Evolutionary conservation across 2,797 vertebrate species (phyloP).

Genomic region (Meda fulgida): DNA sequence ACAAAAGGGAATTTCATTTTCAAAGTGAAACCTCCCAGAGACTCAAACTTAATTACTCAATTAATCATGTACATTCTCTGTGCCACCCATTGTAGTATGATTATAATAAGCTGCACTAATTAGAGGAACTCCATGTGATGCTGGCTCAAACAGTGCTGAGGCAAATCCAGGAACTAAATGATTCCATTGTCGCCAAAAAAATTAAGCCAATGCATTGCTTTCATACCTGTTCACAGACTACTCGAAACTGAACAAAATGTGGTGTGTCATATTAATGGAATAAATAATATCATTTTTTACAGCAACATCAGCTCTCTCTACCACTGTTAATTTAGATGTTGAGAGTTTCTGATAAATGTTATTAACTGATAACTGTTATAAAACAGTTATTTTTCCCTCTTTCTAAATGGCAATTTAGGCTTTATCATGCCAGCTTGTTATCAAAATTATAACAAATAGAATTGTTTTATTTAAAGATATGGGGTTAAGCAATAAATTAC

Average conservation of each 20-base stretch:
- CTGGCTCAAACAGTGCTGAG: conserved; percentile 20
- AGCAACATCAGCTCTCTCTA: neutral
- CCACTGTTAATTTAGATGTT: neutral
- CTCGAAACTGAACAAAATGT: neutral
- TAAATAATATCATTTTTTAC: neutral
- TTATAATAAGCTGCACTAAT: conserved; percentile 42
- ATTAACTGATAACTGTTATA: too few relatives aligned
- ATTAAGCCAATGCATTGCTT: neutral
- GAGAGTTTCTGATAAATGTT: neutral
- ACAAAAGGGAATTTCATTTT: conserved; percentile 29
- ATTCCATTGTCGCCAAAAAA: neutral
- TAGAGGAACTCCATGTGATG: conserved; percentile 39
- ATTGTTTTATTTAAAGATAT: neutral
- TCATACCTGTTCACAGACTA: neutral
- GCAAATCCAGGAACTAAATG: conserved; percentile 19
- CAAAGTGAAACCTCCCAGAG: conserved; percentile 36
- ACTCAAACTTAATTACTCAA: conserved; percentile 43
- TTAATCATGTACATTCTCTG: conserved; percentile 42
- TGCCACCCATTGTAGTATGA: conserved; percentile 37
- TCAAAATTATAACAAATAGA: neutral
- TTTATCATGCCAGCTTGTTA: neutral
- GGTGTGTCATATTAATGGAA: too few relatives aligned
- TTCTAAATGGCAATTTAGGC: neutral
- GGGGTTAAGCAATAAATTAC: neutral
- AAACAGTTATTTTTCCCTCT: neutral